Evolutionary conservation across 2,797 vertebrate species (phyloP).

Genomic region (Euphonia xanthogaster): DNA sequence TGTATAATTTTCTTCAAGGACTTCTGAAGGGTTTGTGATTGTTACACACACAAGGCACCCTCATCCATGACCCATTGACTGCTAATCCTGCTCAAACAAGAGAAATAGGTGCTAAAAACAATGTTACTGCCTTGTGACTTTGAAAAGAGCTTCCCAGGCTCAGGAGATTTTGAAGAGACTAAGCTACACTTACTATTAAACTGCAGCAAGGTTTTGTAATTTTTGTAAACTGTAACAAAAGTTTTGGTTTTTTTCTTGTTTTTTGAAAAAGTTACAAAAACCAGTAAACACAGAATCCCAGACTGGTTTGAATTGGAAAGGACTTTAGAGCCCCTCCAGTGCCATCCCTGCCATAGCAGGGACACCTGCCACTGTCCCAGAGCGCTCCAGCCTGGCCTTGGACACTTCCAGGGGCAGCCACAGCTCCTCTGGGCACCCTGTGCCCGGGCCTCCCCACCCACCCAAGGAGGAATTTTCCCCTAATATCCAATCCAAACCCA

Average conservation of each 20-base stretch:
- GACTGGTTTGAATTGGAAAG: neutral
- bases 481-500: neutral
- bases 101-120: neutral
- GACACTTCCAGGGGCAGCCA: neutral
- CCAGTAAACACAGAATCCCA: neutral
- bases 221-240: neutral
- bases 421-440: neutral
- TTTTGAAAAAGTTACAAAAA: neutral
- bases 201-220: neutral
- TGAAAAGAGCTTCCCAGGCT: neutral
- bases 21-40: neutral
- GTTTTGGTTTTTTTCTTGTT: neutral
- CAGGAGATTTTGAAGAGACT: neutral
- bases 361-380: accelerated
- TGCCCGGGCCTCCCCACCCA: neutral
- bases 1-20: neutral
- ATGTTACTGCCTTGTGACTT: neutral
- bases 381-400: accelerated
- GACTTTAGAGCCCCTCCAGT: neutral
- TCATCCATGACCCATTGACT: neutral
- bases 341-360: neutral
- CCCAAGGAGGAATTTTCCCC: neutral
- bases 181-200: neutral
- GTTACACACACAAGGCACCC: neutral
- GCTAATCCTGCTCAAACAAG: neutral